These are phyloP conservation scores for Drosophila hawaiiensis DNA, from an alignment of 2,888 invertebrate genomes.

Conservation along the genomic window DNA sequence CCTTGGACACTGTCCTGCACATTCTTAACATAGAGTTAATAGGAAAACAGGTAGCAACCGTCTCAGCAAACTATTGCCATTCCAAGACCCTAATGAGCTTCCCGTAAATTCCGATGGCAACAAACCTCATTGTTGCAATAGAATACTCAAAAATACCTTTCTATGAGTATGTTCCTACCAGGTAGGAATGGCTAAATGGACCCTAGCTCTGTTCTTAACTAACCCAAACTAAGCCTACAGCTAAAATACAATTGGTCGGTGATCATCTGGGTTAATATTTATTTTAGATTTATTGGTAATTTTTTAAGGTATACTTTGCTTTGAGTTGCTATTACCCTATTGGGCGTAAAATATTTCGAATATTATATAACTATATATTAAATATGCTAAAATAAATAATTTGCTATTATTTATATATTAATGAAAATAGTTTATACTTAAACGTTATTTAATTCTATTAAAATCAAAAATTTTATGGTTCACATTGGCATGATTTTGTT, in stretches of 20 bases:
- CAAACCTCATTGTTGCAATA: not conserved
- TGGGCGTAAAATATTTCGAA: not conserved
- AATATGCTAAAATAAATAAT: not conserved
- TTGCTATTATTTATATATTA: not conserved
- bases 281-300: not conserved
- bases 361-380: no score
- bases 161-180: not conserved
- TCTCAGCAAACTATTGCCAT: not conserved
- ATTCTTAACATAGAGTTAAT: not conserved
- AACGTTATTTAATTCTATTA: not conserved
- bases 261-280: not conserved
- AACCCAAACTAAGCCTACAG: not conserved
- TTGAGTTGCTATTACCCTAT: not conserved
- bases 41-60: not conserved
- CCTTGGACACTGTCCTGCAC: no score
- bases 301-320: not conserved
- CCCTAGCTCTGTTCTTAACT: not conserved
- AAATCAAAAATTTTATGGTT: not conserved
- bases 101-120: not conserved
- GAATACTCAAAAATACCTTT: not conserved
- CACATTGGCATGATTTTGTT: constrained; percentile 4
- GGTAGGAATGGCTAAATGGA: no score
- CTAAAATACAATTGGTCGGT: not conserved
- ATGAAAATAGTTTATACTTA: not conserved
- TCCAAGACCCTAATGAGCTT: not conserved